Evolutionary conservation across 1,140 invertebrate genomes (phyloP).

Genomic region (Stegodyphus dumicola): DNA sequence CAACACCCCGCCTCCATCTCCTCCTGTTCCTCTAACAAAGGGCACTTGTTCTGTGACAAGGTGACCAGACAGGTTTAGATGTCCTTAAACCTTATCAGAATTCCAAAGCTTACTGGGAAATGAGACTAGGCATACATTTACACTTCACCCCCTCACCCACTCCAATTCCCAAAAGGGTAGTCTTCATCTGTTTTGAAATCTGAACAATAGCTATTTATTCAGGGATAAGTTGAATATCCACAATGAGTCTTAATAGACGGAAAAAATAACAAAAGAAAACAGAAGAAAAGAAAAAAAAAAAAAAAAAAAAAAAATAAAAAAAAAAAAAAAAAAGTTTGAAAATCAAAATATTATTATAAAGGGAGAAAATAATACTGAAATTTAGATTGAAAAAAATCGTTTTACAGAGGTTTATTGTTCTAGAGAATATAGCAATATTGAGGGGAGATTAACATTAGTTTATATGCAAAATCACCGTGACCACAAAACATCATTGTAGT

Average conservation of each 20-base stretch:
- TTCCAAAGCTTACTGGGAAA: constrained; percentile 2
- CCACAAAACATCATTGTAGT: too few relatives aligned
- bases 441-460: too few relatives aligned
- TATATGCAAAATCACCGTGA: too few relatives aligned
- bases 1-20: background rate
- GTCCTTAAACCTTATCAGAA: constrained; percentile 2
- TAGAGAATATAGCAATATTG: too few relatives aligned
- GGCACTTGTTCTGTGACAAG: constrained; percentile 1
- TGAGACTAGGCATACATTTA: constrained; percentile 2
- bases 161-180: background rate
- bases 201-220: constrained; percentile 1
- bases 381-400: too few relatives aligned
- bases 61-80: background rate
- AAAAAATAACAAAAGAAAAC: too few relatives aligned
- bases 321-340: too few relatives aligned
- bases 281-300: too few relatives aligned
- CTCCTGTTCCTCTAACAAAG: background rate
- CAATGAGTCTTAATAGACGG: constrained; percentile 1
- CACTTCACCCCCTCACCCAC: constrained; percentile 1
- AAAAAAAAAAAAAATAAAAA: too few relatives aligned
- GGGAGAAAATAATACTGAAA: too few relatives aligned
- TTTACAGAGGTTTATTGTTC: too few relatives aligned
- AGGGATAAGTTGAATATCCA: background rate
- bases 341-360: too few relatives aligned
- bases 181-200: constrained; percentile 1